Conservation (phyloP, 2,888 invertebrate species). For the Hanleya hanleyi region DNA sequence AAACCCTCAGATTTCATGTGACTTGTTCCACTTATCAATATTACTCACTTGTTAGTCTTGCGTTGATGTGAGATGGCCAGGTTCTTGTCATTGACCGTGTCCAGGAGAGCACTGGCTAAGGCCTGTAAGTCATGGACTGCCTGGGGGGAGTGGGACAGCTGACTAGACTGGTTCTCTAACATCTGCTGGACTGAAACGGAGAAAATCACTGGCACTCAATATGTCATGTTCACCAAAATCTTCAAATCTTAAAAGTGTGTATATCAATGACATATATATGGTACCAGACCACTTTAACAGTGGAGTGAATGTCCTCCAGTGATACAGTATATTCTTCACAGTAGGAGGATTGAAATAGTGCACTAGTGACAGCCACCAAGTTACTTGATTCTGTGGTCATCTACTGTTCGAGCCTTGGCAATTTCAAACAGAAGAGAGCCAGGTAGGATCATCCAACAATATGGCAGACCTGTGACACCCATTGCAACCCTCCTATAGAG, state of each 20-base stretch:
- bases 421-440: no score
- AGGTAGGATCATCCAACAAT: no score
- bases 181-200: conserved; percentile 81
- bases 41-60: conserved; percentile 85
- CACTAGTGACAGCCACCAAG: no score
- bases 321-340: no score
- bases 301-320: no score
- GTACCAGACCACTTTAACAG: no score
- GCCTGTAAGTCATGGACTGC: conserved; percentile 85
- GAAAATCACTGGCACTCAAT: background rate
- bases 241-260: background rate
- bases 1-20: no score
- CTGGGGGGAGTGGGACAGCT: conserved; percentile 78
- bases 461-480: no score
- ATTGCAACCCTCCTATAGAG: no score
- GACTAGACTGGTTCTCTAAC: conserved; percentile 78
- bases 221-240: background rate
- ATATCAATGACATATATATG: background rate
- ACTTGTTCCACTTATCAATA: background rate
- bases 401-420: no score
- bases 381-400: no score
- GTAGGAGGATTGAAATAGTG: no score
- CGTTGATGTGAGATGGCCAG: conserved; percentile 88
- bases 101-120: conserved; percentile 85
- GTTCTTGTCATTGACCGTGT: conserved; percentile 89